A percentile compares a stretch with the other conserved stretches of the same genome.
These are phyloP conservation scores for Calidris pygmaea DNA, from an alignment of 2,113 vertebrate genomes.

Conservation along the genomic window DNA sequence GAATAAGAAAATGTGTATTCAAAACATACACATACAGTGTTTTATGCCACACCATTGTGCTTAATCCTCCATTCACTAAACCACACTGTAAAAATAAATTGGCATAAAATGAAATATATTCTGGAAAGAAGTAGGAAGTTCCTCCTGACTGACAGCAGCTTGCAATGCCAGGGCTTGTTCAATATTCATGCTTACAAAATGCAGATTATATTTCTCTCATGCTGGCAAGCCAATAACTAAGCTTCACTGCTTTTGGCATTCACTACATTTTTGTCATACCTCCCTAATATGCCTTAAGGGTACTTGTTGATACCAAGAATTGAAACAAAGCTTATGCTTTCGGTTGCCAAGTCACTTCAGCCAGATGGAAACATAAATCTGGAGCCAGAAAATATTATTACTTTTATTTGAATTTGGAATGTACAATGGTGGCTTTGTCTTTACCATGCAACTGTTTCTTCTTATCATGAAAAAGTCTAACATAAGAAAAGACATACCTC, in stretches of 20 bases:
- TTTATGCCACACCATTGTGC: background rate
- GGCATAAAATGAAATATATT: slow-evolving; percentile 36
- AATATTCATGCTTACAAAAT: slow-evolving; percentile 61
- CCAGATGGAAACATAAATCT: slow-evolving; percentile 66
- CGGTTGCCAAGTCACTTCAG: slow-evolving; percentile 70
- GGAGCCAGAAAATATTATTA: slow-evolving; percentile 65
- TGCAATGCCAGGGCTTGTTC: slow-evolving; percentile 59
- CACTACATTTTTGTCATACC: slow-evolving; percentile 63
- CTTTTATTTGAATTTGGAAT: slow-evolving; percentile 37
- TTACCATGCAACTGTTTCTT: slow-evolving; percentile 14
- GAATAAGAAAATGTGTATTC: background rate
- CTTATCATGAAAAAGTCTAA: background rate
- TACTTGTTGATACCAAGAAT: slow-evolving; percentile 70
- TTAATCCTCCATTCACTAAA: slow-evolving; percentile 15
- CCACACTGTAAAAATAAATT: slow-evolving; percentile 20
- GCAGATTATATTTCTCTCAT: slow-evolving; percentile 57
- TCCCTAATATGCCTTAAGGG: slow-evolving; percentile 72
- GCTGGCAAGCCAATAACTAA: slow-evolving; percentile 59
- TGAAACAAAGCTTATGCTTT: slow-evolving; percentile 73
- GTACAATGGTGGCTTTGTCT: slow-evolving; percentile 50
- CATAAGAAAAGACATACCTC: background rate
- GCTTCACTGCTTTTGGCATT: slow-evolving; percentile 56
- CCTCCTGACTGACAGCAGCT: slow-evolving; percentile 55
- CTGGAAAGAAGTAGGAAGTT: slow-evolving; percentile 51
- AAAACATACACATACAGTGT: background rate